Conservation (phyloP, 2,888 invertebrate genomes). For the Tiliacea citrago region DNA sequence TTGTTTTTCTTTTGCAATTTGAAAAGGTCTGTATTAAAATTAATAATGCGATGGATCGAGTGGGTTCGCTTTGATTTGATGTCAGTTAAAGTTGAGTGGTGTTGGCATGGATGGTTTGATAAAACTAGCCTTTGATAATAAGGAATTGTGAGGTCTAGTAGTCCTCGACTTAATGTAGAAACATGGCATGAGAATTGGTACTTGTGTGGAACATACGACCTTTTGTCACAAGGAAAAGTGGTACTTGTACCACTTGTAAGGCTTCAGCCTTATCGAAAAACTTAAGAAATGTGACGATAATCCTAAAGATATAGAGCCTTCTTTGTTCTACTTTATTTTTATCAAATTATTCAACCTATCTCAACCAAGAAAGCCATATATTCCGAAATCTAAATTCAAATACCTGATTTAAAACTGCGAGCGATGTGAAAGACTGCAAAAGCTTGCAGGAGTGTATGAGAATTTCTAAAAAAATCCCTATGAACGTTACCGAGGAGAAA, state of each 20-base stretch:
- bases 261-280: no score
- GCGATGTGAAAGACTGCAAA: conserved; percentile 42
- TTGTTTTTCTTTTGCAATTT: conserved; percentile 60
- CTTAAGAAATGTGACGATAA: not conserved
- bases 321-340: not conserved
- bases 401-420: conserved; percentile 47
- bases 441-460: conserved; percentile 48
- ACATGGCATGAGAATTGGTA: conserved; percentile 1
- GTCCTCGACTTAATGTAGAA: conserved; percentile 1
- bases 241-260: not conserved
- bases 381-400: conserved; percentile 44
- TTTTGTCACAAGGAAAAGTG: not conserved
- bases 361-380: conserved; percentile 11
- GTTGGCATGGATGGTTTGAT: not conserved
- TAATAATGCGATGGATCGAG: conserved; percentile 58
- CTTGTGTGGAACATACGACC: not conserved
- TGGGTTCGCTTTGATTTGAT: conserved; percentile 43
- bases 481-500: conserved; percentile 29
- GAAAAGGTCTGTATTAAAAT: conserved; percentile 61
- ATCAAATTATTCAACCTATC: conserved; percentile 8
- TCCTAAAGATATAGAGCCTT: not conserved
- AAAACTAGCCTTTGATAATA: conserved; percentile 1
- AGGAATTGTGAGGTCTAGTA: not conserved
- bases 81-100: conserved; percentile 31
- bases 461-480: conserved; percentile 59